Conservation (phyloP, 2,797 vertebrate genomes). For the Mormyrops boulengeri region DNA sequence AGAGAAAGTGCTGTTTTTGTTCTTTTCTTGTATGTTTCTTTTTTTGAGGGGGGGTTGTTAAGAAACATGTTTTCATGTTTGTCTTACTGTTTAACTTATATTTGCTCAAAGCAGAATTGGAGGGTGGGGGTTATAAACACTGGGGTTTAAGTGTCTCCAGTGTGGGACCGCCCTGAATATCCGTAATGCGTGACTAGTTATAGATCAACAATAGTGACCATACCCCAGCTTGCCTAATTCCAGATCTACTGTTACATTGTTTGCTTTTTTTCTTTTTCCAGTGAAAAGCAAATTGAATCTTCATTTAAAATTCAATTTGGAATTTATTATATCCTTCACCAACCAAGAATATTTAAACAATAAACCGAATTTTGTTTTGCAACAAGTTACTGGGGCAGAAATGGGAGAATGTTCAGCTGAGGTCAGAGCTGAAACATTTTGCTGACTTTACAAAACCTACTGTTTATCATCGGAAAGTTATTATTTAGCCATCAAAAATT, state of each 20-base stretch:
- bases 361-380: background rate
- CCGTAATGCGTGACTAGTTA: background rate
- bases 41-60: background rate
- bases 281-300: background rate
- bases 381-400: slow-evolving; percentile 18
- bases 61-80: slow-evolving; percentile 16
- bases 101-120: background rate
- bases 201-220: background rate
- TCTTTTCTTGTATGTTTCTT: slow-evolving; percentile 20
- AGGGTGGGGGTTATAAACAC: background rate
- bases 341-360: slow-evolving; percentile 1
- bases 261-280: background rate
- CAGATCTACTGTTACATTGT: background rate
- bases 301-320: background rate
- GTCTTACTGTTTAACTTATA: slow-evolving; percentile 9
- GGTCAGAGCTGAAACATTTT: slow-evolving; percentile 54
- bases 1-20: slow-evolving; percentile 71
- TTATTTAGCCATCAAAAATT: slow-evolving; percentile 38
- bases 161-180: background rate
- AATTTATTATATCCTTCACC: background rate
- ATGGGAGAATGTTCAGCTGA: slow-evolving; percentile 46
- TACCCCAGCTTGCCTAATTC: background rate
- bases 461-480: slow-evolving; percentile 54
- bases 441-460: slow-evolving; percentile 62
- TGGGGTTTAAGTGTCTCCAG: background rate